Evolutionary conservation across 2,113 vertebrate genomes (phyloP).

Genomic region (Turnix velox): DNA sequence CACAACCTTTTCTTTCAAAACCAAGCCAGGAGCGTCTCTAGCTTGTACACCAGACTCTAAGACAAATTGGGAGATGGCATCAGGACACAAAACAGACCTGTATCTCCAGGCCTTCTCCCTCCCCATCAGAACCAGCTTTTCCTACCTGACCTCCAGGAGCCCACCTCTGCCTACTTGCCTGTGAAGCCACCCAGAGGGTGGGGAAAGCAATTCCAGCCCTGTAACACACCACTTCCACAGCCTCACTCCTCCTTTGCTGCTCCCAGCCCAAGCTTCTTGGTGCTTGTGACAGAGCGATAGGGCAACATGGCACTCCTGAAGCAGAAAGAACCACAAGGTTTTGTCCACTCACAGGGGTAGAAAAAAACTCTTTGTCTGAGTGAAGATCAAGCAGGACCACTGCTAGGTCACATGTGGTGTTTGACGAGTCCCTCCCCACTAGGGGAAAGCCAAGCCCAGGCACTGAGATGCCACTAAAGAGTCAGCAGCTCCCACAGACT

Average conservation of each 20-base stretch:
- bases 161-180: background rate
- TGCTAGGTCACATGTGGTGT: background rate
- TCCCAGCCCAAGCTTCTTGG: background rate
- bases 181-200: background rate
- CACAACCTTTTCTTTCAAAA: background rate
- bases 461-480: background rate
- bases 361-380: background rate
- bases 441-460: background rate
- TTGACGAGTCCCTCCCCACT: background rate
- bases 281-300: accelerated
- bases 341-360: background rate
- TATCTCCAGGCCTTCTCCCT: background rate
- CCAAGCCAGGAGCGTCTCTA: background rate
- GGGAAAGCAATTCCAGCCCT: background rate
- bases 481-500: background rate
- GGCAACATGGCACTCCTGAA: accelerated
- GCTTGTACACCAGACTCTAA: background rate
- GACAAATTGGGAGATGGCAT: background rate
- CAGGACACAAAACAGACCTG: accelerated
- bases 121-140: background rate
- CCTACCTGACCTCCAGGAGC: background rate
- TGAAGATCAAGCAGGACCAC: background rate
- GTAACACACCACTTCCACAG: no score
- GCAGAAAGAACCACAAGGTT: background rate
- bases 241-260: background rate